Evolutionary conservation across 2,113 vertebrate species (phyloP), one percentile per base, ranked within the genome.

Genomic region (Cyprinodon brontotheroides): DNA sequence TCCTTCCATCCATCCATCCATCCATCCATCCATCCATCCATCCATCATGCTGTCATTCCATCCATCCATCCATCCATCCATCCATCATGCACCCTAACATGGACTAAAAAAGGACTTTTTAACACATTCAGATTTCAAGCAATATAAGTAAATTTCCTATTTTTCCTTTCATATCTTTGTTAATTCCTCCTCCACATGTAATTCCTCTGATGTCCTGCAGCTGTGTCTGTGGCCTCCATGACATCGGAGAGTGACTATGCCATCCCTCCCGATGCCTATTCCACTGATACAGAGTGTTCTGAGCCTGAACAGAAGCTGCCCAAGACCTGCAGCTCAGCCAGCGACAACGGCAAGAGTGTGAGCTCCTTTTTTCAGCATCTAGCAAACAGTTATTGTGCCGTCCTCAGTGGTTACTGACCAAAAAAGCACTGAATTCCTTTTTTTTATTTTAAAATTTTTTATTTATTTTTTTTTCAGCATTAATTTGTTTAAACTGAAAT

Each of bases 181-280:
- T 36, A 4, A 8, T 36, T 41, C n/a, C 15, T 65, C 11, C 7
- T 4, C 10, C 63, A 13, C 63, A 22, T 60, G 4, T 20, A 36
- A 29, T 29, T 9, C 3, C 40, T 47, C 22, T 65, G 20, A 14
- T n/a, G 17, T 63, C 50, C 38, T 38, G 20, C 86, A 99, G 97
- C 96, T 39, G 97, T 98, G 29, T 99, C 98, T 71, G 89, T 98
- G 83, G 97, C 96, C 13, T 99, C 98, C 0, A 90, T 99, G 93
- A 93, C 97, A 15, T 99, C 98, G 2, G 98, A 99, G 90, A 95
- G 96, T n/a, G 98, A 99, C 81, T 99, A 99, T 7, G 98, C 98
- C 75, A 98, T 99, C 86, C 98, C 98, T 20, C 98, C 98, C 5
- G 98, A 99, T 66, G 98, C 98, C 39, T 99, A 98, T 90, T 96